Conservation (phyloP, 1,140 invertebrate genomes). For the Pentalonia nigronervosa region DNA sequence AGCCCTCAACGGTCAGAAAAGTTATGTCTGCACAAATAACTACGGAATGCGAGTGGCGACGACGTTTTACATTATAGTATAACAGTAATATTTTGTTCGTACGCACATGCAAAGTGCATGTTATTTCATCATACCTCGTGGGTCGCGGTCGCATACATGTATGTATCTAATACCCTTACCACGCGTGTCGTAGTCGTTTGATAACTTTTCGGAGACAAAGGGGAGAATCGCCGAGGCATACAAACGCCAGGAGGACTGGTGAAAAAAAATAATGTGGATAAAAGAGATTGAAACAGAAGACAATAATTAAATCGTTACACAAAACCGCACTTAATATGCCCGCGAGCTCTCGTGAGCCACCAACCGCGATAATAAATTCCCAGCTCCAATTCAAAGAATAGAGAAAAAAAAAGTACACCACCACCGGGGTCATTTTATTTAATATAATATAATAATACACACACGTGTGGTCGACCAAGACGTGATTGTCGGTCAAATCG, state of each 20-base stretch:
- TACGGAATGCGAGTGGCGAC: neutral
- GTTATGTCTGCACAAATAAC: neutral
- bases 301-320: slow-evolving; percentile 53
- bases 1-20: neutral
- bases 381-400: neutral
- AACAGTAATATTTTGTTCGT: neutral
- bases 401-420: neutral
- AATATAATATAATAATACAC: neutral
- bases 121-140: slow-evolving; percentile 16
- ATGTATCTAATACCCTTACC: neutral
- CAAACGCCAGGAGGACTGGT: neutral
- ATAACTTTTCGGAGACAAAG: slow-evolving; percentile 7
- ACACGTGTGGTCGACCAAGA: neutral
- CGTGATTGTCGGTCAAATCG: neutral
- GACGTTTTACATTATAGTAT: neutral
- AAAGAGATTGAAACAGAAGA: slow-evolving; percentile 18
- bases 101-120: neutral
- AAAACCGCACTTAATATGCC: slow-evolving; percentile 50
- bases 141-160: neutral
- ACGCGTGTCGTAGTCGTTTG: neutral
- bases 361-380: slow-evolving; percentile 19
- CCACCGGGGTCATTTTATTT: neutral
- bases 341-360: neutral
- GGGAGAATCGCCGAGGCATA: neutral
- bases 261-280: slow-evolving; percentile 10